A percentile compares a stretch with the other conserved stretches of the same genome.
Evolutionary conservation across 2,113 vertebrate species (phyloP).

Genomic region (Pardalotus punctatus): DNA sequence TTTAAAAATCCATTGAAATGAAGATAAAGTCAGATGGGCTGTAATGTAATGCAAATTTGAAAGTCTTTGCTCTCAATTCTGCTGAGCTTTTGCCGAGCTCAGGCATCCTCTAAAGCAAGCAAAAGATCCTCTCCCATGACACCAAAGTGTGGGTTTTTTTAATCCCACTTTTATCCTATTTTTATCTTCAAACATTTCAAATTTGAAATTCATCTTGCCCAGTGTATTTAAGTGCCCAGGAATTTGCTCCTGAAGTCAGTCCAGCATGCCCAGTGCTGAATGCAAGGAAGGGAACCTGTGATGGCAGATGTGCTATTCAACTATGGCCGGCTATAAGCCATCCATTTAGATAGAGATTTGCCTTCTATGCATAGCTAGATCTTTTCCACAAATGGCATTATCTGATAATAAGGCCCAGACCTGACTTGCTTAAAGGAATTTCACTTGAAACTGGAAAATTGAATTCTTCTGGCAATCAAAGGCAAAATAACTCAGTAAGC

Average conservation of each 20-base stretch:
- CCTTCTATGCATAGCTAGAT: neutral
- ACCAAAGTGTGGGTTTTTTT: neutral
- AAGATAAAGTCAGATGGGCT: neutral
- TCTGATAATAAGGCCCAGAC: neutral
- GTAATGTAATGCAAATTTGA: neutral
- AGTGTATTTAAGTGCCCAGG: neutral
- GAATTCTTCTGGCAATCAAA: constrained; percentile 4
- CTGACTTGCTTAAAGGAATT: constrained; percentile 1
- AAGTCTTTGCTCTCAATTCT: neutral
- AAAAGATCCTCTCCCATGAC: neutral
- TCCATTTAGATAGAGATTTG: neutral
- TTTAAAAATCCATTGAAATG: constrained; percentile 5
- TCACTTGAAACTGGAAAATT: neutral
- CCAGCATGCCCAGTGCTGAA: neutral
- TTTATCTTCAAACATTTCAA: neutral
- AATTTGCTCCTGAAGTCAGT: neutral
- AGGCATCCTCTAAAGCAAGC: neutral
- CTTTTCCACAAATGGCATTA: neutral
- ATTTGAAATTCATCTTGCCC: neutral
- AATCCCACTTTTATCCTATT: neutral
- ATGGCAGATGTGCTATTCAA: neutral
- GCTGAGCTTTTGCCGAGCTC: neutral
- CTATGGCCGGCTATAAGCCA: neutral
- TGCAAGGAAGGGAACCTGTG: neutral
- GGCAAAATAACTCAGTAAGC: constrained; percentile 9